These are phyloP conservation scores for Eptesicus fuscus DNA, from an alignment of 2,113 vertebrate species.

Conservation along the genomic window DNA sequence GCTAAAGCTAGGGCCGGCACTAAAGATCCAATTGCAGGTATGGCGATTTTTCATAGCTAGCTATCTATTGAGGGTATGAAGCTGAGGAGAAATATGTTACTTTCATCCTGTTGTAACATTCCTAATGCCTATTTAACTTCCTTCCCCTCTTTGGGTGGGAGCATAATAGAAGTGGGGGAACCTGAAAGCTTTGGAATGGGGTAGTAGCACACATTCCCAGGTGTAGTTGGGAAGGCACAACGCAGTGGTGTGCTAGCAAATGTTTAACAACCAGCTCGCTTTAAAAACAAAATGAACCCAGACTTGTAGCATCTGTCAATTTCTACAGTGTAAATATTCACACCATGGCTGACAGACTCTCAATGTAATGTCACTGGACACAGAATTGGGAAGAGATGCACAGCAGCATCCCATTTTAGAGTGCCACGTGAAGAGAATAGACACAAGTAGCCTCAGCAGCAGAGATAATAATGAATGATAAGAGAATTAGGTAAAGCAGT, in stretches of 20 bases:
- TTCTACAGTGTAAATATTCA: not conserved
- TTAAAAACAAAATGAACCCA: not conserved
- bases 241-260: not conserved
- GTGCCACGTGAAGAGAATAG: not conserved
- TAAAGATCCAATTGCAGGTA: constrained; percentile 98
- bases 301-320: not conserved
- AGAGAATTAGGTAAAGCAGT: not conserved
- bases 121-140: not conserved
- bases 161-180: not conserved
- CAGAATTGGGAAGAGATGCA: not conserved
- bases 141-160: not conserved
- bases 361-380: not conserved
- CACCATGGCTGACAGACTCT: not conserved
- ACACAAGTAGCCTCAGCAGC: not conserved
- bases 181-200: not conserved
- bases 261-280: not conserved
- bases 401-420: not conserved
- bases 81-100: not conserved
- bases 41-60: not conserved
- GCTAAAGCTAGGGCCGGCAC: constrained; percentile 93
- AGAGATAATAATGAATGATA: not conserved
- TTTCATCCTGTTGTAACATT: not conserved
- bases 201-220: not conserved
- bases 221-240: not conserved
- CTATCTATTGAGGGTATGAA: not conserved